These are phyloP conservation scores for Scaptodrosophila latifasciaeformis DNA, from an alignment of 2,888 invertebrate species.

Conservation along the genomic window DNA sequence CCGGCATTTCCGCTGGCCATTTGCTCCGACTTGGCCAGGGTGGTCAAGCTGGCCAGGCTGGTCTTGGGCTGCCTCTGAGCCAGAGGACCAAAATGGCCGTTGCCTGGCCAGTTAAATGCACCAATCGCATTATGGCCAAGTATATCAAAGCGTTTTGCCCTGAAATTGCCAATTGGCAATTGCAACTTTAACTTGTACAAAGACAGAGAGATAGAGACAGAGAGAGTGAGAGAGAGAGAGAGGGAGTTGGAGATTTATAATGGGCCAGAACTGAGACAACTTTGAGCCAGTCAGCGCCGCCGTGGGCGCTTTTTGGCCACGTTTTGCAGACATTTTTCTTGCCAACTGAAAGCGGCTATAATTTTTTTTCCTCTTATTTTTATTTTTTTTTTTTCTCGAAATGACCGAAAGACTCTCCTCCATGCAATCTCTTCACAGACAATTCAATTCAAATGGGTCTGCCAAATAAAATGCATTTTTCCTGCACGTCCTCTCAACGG, in stretches of 20 bases:
- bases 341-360: slow-evolving; percentile 43
- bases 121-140: slow-evolving; percentile 64
- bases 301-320: slow-evolving; percentile 49
- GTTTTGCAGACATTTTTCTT: slow-evolving; percentile 63
- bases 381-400: no score
- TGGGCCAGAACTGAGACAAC: no score
- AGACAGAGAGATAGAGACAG: no score
- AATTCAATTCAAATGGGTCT: slow-evolving; percentile 3
- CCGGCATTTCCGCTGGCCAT: not conserved
- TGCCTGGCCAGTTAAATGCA: slow-evolving; percentile 53
- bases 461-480: slow-evolving; percentile 60
- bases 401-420: no score
- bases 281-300: slow-evolving; percentile 3
- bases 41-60: no score
- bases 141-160: slow-evolving; percentile 47
- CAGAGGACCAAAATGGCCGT: slow-evolving; percentile 52
- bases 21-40: not conserved
- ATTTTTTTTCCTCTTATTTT: slow-evolving; percentile 29
- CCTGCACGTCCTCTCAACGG: slow-evolving; percentile 50
- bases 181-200: slow-evolving; percentile 23
- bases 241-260: no score
- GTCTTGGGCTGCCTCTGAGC: no score
- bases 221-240: no score
- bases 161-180: slow-evolving; percentile 44
- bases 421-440: not conserved